These are phyloP conservation scores for Crotophaga sulcirostris DNA, from an alignment of 2,113 vertebrate genomes.

Conservation along the genomic window DNA sequence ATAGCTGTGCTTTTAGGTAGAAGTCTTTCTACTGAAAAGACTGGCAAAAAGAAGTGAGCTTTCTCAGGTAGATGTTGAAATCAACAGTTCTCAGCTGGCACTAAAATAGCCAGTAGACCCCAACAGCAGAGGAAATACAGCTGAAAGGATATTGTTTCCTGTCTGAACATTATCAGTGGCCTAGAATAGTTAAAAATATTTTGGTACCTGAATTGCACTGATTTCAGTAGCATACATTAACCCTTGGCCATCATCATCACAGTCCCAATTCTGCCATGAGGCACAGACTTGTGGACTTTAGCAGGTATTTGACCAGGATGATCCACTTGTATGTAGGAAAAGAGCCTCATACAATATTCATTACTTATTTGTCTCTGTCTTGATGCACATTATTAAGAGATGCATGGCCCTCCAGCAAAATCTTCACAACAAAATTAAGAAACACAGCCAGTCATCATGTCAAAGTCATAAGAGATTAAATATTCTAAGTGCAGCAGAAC, in stretches of 20 bases:
- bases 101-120: not conserved
- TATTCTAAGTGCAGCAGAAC: slow-evolving; percentile 57
- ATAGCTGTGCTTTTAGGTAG: not conserved
- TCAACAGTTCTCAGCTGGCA: not conserved
- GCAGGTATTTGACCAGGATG: not conserved
- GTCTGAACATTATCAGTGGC: not conserved
- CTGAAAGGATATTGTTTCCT: not conserved
- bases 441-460: slow-evolving; percentile 48
- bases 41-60: not conserved
- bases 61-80: not conserved
- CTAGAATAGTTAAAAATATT: not conserved
- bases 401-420: slow-evolving; percentile 36
- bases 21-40: not conserved
- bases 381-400: slow-evolving; percentile 38
- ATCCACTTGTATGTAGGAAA: not conserved
- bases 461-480: slow-evolving; percentile 63
- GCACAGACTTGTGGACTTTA: not conserved
- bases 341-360: slow-evolving; percentile 20
- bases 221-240: not conserved
- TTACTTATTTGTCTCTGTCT: slow-evolving; percentile 8
- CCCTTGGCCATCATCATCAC: not conserved
- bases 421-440: slow-evolving; percentile 48
- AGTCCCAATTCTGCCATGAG: not conserved
- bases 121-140: not conserved
- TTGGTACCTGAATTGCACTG: not conserved